Conservation (phyloP, 2,888 invertebrate species). For the Hemicrepidius hirtus region DNA sequence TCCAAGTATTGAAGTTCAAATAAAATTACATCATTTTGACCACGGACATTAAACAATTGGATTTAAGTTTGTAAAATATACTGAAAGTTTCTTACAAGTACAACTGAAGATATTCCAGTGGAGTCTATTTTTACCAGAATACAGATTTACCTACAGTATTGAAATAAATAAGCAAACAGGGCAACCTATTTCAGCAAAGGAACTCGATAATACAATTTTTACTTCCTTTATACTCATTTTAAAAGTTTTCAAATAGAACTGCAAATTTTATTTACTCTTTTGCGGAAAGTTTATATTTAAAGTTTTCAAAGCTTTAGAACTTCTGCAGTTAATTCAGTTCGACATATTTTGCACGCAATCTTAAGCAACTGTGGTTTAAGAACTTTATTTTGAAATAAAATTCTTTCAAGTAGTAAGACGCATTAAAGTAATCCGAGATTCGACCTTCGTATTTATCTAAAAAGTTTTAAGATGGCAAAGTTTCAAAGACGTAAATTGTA, state of each 20-base stretch:
- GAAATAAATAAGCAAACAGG: conserved; percentile 5
- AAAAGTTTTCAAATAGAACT: conserved; percentile 17
- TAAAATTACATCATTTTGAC: no score
- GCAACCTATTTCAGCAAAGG: not conserved
- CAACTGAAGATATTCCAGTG: no score
- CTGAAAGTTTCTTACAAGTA: no score
- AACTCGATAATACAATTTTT: not conserved
- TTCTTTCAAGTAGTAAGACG: not conserved
- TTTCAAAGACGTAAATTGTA: no score
- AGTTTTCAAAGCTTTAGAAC: conserved; percentile 24
- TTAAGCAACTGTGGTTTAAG: not conserved
- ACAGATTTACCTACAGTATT: not conserved
- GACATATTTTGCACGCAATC: conserved; percentile 22
- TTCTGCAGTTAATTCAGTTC: conserved; percentile 22
- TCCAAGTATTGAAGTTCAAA: no score
- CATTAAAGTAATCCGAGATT: not conserved
- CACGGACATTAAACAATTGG: no score
- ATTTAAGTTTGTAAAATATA: no score
- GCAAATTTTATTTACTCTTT: conserved; percentile 14
- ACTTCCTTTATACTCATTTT: conserved; percentile 14
- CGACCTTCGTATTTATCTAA: no score
- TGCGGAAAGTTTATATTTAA: conserved; percentile 14
- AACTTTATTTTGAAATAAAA: conserved; percentile 7
- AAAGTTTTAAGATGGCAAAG: no score
- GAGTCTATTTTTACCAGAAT: no score